Evolutionary conservation across 2,888 invertebrate species (phyloP).

Genomic region (Drosophila niveifrons): DNA sequence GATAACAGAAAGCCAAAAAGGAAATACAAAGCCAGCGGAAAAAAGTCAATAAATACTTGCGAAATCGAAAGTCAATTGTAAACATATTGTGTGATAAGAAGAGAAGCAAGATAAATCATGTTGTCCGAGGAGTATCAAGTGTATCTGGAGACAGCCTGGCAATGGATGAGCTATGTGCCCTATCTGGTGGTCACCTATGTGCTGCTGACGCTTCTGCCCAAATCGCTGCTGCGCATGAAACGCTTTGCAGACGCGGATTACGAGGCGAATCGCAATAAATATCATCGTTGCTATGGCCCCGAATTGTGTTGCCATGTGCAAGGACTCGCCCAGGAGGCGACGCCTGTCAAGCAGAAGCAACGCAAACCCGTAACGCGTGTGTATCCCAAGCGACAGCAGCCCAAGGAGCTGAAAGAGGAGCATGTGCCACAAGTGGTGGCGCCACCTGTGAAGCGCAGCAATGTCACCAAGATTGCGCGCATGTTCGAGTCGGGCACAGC

Average conservation of each 20-base stretch:
- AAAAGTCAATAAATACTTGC: constrained; percentile 50
- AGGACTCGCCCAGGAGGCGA: constrained; percentile 46
- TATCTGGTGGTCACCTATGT: constrained; percentile 78
- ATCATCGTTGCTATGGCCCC: constrained; percentile 83
- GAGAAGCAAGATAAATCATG: constrained; percentile 8
- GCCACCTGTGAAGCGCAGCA: constrained; percentile 66
- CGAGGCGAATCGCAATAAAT: constrained; percentile 75
- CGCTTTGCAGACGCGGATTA: constrained; percentile 77
- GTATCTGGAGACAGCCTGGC: constrained; percentile 70
- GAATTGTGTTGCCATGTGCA: constrained; percentile 81
- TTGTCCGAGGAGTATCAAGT: constrained; percentile 50
- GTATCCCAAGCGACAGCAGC: constrained; percentile 78
- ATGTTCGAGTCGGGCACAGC: constrained; percentile 83
- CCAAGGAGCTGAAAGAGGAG: constrained; percentile 24
- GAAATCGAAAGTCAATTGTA: constrained; percentile 45
- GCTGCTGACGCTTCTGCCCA: constrained; percentile 82
- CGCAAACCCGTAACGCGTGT: constrained; percentile 83
- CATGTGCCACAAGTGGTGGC: constrained; percentile 6
- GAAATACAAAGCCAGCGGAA: constrained; percentile 29
- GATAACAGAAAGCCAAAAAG: constrained; percentile 14
- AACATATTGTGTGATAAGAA: constrained; percentile 42
- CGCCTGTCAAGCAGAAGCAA: constrained; percentile 73
- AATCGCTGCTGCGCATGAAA: constrained; percentile 78
- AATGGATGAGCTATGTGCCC: constrained; percentile 75
- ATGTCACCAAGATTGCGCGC: constrained; percentile 84